phyloP scores from a whole-genome alignment of 2,797 vertebrate genomes.

The Corythornis leucogaster region DNA sequence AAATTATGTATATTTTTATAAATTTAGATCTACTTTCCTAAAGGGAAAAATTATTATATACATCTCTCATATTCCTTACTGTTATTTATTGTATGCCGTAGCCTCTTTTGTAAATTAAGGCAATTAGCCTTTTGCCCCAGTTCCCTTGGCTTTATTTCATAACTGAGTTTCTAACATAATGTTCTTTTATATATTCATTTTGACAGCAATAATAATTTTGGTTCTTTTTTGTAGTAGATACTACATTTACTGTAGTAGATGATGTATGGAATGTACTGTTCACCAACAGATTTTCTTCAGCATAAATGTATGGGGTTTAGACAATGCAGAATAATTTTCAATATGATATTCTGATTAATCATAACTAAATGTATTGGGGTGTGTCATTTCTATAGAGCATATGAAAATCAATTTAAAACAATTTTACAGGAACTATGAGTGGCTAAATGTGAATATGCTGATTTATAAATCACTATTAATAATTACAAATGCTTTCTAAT shows the following conservation, averaged over 20 bases:
- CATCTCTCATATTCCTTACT: constrained; percentile 31
- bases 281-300: neutral
- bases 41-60: constrained; percentile 48
- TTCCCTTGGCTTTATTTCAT: constrained; percentile 57
- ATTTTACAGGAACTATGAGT: constrained; percentile 38
- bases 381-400: constrained; percentile 12
- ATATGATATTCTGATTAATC: neutral
- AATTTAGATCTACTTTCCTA: constrained; percentile 42
- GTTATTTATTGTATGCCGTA: constrained; percentile 45
- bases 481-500: constrained; percentile 38
- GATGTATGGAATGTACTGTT: neutral
- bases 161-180: constrained; percentile 3
- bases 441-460: constrained; percentile 65
- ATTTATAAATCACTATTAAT: constrained; percentile 43
- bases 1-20: constrained; percentile 32
- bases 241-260: neutral
- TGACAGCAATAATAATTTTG: constrained; percentile 27
- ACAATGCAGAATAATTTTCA: constrained; percentile 16
- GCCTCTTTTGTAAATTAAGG: constrained; percentile 52
- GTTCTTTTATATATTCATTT: constrained; percentile 36
- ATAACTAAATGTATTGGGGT: neutral
- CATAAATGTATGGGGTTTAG: neutral
- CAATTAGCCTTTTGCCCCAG: constrained; percentile 63
- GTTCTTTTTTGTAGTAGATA: neutral
- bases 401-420: constrained; percentile 26